phyloP scores from a whole-genome alignment of 2,797 vertebrate genomes.

The Anabacerthia variegaticeps region DNA sequence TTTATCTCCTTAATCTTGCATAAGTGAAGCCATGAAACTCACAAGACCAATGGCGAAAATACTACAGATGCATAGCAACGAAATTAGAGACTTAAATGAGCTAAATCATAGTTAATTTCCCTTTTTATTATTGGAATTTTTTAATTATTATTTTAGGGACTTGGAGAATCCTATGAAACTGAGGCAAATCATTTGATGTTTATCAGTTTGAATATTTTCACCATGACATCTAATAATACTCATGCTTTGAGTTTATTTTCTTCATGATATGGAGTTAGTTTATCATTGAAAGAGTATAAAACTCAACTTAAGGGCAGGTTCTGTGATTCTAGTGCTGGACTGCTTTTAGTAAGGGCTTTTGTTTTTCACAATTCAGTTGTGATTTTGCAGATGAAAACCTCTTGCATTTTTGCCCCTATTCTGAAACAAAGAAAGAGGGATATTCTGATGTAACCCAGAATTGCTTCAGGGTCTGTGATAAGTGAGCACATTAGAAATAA shows the following conservation, averaged over 20 bases:
- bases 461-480: not conserved
- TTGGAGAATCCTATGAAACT: not conserved
- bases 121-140: not conserved
- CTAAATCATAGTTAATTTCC: not conserved
- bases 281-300: not conserved
- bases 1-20: not conserved
- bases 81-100: not conserved
- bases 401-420: not conserved
- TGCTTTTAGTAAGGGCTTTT: not conserved
- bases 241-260: not conserved
- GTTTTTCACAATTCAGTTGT: not conserved
- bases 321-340: not conserved
- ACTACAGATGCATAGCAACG: not conserved
- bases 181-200: not conserved
- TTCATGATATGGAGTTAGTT: not conserved
- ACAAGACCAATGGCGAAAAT: not conserved
- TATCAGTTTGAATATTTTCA: not conserved
- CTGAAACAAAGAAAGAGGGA: not conserved
- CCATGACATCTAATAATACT: not conserved
- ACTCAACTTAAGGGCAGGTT: not conserved
- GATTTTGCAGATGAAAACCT: not conserved
- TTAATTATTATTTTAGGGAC: not conserved
- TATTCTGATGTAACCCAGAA: not conserved
- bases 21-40: not conserved
- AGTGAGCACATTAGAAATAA: not conserved